These are phyloP conservation scores for Crotalus horridus DNA, from an alignment of 2,113 vertebrate genomes.

Conservation along the genomic window DNA sequence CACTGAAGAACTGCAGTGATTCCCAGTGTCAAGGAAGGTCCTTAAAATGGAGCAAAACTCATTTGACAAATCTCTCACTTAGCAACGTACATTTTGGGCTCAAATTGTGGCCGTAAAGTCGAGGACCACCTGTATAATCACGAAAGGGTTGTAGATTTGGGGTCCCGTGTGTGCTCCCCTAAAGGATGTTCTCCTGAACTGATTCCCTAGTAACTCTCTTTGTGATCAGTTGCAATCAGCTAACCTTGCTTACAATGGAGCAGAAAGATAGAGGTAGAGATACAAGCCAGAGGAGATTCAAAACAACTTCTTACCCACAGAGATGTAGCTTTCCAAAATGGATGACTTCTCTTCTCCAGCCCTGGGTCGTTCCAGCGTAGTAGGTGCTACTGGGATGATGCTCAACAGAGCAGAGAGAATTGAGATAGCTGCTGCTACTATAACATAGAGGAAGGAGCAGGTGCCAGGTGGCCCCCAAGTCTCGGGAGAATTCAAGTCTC, in stretches of 20 bases:
- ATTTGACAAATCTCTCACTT: too few relatives aligned
- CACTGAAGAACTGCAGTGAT: too few relatives aligned
- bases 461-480: constrained; percentile 96
- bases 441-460: constrained; percentile 91
- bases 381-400: constrained; percentile 95
- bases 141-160: neutral
- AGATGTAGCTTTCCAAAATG: constrained; percentile 91
- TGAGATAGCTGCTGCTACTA: constrained; percentile 83
- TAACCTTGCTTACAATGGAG: neutral
- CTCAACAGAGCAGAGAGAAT: constrained; percentile 91
- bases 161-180: neutral
- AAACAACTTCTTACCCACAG: constrained; percentile 82
- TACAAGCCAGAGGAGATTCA: neutral
- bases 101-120: too few relatives aligned
- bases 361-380: constrained; percentile 88
- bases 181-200: neutral
- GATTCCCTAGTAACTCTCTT: neutral
- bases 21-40: too few relatives aligned
- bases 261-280: neutral
- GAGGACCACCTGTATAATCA: too few relatives aligned
- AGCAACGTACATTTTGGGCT: too few relatives aligned
- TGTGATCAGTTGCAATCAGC: neutral
- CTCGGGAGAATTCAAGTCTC: constrained; percentile 90
- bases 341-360: constrained; percentile 93
- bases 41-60: too few relatives aligned